A percentile compares a stretch with the other conserved stretches of the same genome.
phyloP scores from a whole-genome alignment of 2,888 invertebrate species.

The Spodoptera littoralis region DNA sequence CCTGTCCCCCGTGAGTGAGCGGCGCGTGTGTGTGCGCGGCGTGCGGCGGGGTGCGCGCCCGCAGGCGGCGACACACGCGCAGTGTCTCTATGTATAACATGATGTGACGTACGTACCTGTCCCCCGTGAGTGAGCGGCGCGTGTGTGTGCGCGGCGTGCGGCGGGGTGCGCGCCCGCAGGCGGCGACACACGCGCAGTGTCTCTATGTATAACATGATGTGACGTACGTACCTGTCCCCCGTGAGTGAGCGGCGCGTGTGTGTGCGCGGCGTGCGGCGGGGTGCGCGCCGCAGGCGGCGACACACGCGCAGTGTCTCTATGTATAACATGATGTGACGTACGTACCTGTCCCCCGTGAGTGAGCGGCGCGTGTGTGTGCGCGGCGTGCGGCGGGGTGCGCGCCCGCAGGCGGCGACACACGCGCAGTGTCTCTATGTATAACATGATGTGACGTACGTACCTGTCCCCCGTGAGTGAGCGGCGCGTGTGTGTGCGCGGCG shows the following conservation, averaged over 20 bases:
- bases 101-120: too few species aligned
- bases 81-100: constrained; percentile 90
- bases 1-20: constrained; percentile 24
- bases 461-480: constrained; percentile 28
- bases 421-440: constrained; percentile 92
- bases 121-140: constrained; percentile 31
- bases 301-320: constrained; percentile 94
- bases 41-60: constrained; percentile 93
- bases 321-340: too few species aligned
- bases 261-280: constrained; percentile 87
- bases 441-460: too few species aligned
- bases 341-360: constrained; percentile 18
- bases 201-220: constrained; percentile 79
- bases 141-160: constrained; percentile 70
- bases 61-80: constrained; percentile 94
- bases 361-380: constrained; percentile 15
- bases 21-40: constrained; percentile 5
- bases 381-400: constrained; percentile 92
- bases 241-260: constrained; percentile 28
- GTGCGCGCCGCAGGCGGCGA: constrained; percentile 94
- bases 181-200: constrained; percentile 95
- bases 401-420: constrained; percentile 95
- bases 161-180: constrained; percentile 94
- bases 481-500: constrained; percentile 1
- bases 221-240: constrained; percentile 5